Conservation (phyloP, 2,797 vertebrate species). For the Syngnathus rostellatus region DNA sequence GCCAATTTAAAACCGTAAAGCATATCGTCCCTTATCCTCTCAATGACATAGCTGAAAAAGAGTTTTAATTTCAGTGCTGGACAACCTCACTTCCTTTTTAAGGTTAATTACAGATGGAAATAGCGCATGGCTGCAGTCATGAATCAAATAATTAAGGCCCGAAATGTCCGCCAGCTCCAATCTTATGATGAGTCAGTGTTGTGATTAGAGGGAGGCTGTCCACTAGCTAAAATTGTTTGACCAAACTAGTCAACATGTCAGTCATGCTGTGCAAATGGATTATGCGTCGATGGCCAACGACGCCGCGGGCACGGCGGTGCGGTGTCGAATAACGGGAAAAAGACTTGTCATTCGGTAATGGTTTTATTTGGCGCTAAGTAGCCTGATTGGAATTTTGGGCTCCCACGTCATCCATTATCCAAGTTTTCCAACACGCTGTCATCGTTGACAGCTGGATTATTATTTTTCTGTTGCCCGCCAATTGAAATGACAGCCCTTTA, state of each 20-base stretch:
- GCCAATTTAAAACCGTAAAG: background rate
- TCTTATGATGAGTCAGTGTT: conserved; percentile 4
- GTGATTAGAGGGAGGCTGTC: conserved; percentile 3
- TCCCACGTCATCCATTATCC: conserved; percentile 60
- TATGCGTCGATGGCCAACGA: conserved; percentile 51
- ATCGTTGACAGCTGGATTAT: conserved; percentile 71
- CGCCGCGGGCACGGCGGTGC: conserved; percentile 47
- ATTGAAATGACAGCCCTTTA: conserved; percentile 71
- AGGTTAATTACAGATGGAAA: conserved; percentile 59
- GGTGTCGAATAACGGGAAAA: conserved; percentile 63
- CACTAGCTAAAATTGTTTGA: conserved; percentile 23
- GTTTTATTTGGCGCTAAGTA: conserved; percentile 63
- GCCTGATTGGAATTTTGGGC: conserved; percentile 56
- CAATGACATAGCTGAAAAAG: conserved; percentile 44
- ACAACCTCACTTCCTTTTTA: conserved; percentile 59
- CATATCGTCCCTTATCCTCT: background rate
- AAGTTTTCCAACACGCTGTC: conserved; percentile 68
- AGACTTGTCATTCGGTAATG: conserved; percentile 61
- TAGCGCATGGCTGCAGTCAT: conserved; percentile 57
- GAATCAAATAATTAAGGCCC: conserved; percentile 64
- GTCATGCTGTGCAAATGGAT: conserved; percentile 54
- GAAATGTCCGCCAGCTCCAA: conserved; percentile 30
- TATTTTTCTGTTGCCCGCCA: conserved; percentile 68
- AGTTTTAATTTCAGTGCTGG: conserved; percentile 59
- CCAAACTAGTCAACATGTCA: conserved; percentile 55